Evolutionary conservation across 2,888 invertebrate species (phyloP).

Genomic region (Creontiades dilutus): DNA sequence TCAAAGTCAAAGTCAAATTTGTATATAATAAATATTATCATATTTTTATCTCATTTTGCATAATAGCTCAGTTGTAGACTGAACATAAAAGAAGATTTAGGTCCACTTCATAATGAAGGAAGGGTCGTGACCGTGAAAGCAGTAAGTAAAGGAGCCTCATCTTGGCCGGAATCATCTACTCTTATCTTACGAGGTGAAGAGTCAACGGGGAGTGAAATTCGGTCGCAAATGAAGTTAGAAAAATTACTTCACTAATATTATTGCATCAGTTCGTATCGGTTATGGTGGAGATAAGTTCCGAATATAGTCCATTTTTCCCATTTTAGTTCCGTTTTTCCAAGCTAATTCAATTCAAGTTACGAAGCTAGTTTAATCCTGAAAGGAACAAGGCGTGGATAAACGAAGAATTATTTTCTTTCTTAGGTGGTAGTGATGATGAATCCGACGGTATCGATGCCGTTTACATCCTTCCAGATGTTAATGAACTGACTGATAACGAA

Average conservation of each 20-base stretch:
- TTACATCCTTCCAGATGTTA: no score
- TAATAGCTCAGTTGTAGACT: not conserved
- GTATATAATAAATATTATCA: not conserved
- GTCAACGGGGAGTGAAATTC: not conserved
- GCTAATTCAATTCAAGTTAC: not conserved
- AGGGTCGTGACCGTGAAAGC: not conserved
- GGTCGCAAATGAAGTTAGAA: not conserved
- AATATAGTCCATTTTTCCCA: not conserved
- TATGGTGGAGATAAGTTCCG: not conserved
- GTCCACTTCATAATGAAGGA: not conserved
- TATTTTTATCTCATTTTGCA: not conserved
- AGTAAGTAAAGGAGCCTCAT: slow-evolving; percentile 1
- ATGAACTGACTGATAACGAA: slow-evolving; percentile 11
- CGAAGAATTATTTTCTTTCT: not conserved
- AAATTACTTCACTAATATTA: not conserved
- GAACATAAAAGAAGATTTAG: not conserved
- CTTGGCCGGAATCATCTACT: slow-evolving; percentile 18
- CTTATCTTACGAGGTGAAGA: not conserved
- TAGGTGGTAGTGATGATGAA: not conserved
- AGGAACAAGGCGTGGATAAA: not conserved
- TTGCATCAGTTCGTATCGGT: not conserved
- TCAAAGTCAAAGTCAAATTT: slow-evolving; percentile 21
- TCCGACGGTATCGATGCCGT: not conserved
- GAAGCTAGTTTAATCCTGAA: not conserved
- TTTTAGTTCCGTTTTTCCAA: not conserved